These are phyloP conservation scores for Coleophora deauratella DNA, from an alignment of 2,888 invertebrate genomes.

Conservation along the genomic window DNA sequence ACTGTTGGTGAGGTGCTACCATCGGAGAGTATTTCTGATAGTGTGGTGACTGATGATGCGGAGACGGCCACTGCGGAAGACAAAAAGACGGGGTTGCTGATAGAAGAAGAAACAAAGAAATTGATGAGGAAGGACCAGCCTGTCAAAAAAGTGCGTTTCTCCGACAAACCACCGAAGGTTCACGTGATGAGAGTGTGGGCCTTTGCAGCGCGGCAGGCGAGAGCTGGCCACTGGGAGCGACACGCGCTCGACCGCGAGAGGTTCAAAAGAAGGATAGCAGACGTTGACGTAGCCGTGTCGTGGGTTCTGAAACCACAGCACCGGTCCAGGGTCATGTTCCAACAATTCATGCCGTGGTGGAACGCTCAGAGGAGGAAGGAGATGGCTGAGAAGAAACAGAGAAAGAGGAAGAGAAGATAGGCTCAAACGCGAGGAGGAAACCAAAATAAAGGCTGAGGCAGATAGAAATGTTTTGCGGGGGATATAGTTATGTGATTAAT, in stretches of 20 bases:
- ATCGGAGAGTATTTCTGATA: constrained; percentile 8
- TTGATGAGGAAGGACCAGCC: constrained; percentile 31
- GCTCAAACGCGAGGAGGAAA: too few relatives aligned
- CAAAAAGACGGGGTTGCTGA: constrained; percentile 32
- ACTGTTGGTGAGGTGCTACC: constrained; percentile 17
- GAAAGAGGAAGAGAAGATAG: background rate
- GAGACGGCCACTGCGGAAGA: constrained; percentile 1
- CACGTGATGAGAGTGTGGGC: constrained; percentile 76
- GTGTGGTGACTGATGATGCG: constrained; percentile 3
- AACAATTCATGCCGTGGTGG: constrained; percentile 68
- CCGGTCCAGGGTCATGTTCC: constrained; percentile 62
- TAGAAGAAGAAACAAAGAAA: constrained; percentile 41
- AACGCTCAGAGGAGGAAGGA: constrained; percentile 51
- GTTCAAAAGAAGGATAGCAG: constrained; percentile 50
- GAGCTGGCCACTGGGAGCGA: constrained; percentile 76
- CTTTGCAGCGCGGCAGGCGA: constrained; percentile 74
- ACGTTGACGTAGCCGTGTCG: constrained; percentile 60
- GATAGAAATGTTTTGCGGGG: background rate
- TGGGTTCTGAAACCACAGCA: constrained; percentile 70
- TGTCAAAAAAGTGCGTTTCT: constrained; percentile 62
- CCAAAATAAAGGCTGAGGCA: background rate
- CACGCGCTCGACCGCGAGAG: constrained; percentile 70
- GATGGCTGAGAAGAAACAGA: constrained; percentile 44
- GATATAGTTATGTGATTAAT: too few relatives aligned
- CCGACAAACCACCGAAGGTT: constrained; percentile 59